Evolutionary conservation across 2,113 vertebrate species (phyloP).

Genomic region (Siphamia tubifer): DNA sequence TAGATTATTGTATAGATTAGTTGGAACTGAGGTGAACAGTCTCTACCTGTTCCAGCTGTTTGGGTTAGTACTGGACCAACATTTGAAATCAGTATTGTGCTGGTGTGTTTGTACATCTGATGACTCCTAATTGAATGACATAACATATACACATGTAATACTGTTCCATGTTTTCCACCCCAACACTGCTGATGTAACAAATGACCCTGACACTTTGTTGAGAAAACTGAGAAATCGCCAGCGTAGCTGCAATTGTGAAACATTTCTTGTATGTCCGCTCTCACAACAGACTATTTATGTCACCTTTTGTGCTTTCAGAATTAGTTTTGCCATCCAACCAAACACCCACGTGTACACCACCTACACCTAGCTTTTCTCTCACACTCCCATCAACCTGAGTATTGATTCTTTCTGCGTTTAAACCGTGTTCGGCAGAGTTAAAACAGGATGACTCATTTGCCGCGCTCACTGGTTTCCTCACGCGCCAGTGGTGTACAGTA

Average conservation of each 20-base stretch:
- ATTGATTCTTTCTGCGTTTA: conserved; percentile 48
- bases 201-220: neutral
- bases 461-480: conserved; percentile 32
- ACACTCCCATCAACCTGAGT: conserved; percentile 24
- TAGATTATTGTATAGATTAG: too few species aligned
- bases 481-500: neutral
- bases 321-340: neutral
- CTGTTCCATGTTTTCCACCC: too few species aligned
- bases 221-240: neutral
- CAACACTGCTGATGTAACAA: too few species aligned
- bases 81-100: too few species aligned
- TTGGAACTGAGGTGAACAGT: too few species aligned
- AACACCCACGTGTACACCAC: conserved; percentile 45
- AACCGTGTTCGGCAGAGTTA: conserved; percentile 33
- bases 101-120: too few species aligned
- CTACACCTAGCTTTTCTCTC: conserved; percentile 19
- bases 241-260: too few species aligned
- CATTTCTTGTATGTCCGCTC: neutral
- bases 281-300: neutral
- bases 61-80: too few species aligned
- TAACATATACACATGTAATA: too few species aligned
- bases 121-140: too few species aligned
- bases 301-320: neutral
- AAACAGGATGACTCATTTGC: conserved; percentile 49
- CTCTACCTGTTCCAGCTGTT: too few species aligned